Conservation (phyloP, 2,797 vertebrate genomes). For the Paguma larvata region DNA sequence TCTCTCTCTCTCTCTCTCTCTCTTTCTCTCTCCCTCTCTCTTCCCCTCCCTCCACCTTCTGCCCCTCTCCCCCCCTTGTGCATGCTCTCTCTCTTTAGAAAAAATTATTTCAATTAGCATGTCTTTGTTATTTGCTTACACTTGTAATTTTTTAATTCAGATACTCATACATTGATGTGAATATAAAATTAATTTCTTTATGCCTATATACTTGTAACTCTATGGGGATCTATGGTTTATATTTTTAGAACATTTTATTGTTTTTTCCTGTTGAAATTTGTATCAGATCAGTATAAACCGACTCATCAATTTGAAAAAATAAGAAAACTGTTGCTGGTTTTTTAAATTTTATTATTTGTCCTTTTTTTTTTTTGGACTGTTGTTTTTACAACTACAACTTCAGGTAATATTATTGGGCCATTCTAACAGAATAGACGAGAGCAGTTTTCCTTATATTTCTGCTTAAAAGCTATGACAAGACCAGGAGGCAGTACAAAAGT, state of each 20-base stretch:
- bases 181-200: background rate
- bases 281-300: background rate
- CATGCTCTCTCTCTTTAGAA: too few species aligned
- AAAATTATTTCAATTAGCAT: background rate
- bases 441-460: background rate
- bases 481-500: background rate
- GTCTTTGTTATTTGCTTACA: background rate
- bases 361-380: background rate
- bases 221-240: background rate
- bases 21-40: too few species aligned
- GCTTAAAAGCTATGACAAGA: background rate
- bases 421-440: background rate
- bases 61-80: too few species aligned
- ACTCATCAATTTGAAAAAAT: background rate
- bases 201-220: background rate
- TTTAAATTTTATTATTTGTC: background rate
- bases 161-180: background rate
- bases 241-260: background rate
- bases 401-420: background rate
- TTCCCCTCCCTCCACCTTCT: too few species aligned
- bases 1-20: too few species aligned
- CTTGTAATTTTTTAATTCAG: slow-evolving; percentile 4
- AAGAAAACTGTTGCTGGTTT: background rate
- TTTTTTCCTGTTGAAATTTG: background rate
- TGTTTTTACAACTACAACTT: slow-evolving; percentile 16